These are phyloP conservation scores for Sebastes cheni DNA, from an alignment of 2,797 vertebrate genomes.

Conservation along the genomic window DNA sequence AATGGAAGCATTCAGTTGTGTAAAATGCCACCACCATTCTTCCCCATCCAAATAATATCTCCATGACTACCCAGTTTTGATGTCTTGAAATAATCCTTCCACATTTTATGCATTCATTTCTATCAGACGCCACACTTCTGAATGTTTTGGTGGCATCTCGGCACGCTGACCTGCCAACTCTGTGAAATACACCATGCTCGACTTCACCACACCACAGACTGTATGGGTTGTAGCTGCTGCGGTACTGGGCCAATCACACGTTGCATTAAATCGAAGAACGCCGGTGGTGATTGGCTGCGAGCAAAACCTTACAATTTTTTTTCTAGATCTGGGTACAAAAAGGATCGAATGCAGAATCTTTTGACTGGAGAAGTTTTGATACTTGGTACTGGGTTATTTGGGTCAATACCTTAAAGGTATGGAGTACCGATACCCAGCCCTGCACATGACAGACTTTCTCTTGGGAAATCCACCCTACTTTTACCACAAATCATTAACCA, in stretches of 20 bases:
- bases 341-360: not conserved
- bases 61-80: not conserved
- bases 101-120: not conserved
- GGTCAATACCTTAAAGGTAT: not conserved
- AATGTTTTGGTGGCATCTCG: not conserved
- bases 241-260: not conserved
- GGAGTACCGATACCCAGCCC: not conserved
- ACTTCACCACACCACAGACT: not conserved
- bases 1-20: not conserved
- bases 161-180: not conserved
- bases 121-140: not conserved
- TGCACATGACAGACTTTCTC: not conserved
- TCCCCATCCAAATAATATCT: not conserved
- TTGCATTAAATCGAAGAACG: not conserved
- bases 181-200: not conserved
- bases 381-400: not conserved
- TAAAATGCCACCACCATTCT: not conserved
- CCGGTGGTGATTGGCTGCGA: not conserved
- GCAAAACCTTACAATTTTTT: not conserved
- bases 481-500: conserved; percentile 12
- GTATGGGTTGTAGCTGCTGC: not conserved
- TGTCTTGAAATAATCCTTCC: not conserved
- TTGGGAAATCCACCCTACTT: not conserved
- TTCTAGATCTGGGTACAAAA: not conserved
- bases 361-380: not conserved